phyloP scores from a whole-genome alignment of 2,888 invertebrate genomes.

The Philereme vetulata region DNA sequence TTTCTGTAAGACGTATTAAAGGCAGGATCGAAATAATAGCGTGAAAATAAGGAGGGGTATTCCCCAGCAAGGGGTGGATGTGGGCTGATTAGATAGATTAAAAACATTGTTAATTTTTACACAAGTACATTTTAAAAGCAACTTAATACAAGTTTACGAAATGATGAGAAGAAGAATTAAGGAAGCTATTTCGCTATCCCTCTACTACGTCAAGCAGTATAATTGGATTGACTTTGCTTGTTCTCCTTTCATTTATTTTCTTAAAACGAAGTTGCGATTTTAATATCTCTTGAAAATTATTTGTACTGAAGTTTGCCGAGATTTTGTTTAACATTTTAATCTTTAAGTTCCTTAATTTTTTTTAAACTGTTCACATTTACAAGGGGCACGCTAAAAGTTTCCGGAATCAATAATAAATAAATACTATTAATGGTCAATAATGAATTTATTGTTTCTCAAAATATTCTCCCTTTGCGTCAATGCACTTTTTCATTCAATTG shows the following conservation, averaged over 20 bases:
- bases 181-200: conserved; percentile 70
- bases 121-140: conserved; percentile 7
- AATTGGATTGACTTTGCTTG: conserved; percentile 71
- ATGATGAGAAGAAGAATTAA: conserved; percentile 59
- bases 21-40: too few relatives aligned
- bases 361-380: too few relatives aligned
- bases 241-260: conserved; percentile 70
- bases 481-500: too few relatives aligned
- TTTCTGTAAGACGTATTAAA: too few relatives aligned
- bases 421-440: too few relatives aligned
- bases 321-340: conserved; percentile 9
- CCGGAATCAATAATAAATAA: too few relatives aligned
- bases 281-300: conserved; percentile 51
- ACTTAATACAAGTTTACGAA: conserved; percentile 50
- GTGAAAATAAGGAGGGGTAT: too few relatives aligned
- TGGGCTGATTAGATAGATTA: neutral
- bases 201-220: conserved; percentile 67
- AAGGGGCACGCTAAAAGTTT: too few relatives aligned
- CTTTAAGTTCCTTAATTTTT: neutral
- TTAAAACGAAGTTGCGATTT: conserved; percentile 62
- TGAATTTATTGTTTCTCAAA: too few relatives aligned
- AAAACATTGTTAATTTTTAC: neutral
- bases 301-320: conserved; percentile 35
- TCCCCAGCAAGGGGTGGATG: too few relatives aligned
- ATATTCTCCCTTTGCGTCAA: too few relatives aligned